These are phyloP conservation scores for Aphelocoma coerulescens DNA, from an alignment of 2,113 vertebrate genomes.

Conservation along the genomic window DNA sequence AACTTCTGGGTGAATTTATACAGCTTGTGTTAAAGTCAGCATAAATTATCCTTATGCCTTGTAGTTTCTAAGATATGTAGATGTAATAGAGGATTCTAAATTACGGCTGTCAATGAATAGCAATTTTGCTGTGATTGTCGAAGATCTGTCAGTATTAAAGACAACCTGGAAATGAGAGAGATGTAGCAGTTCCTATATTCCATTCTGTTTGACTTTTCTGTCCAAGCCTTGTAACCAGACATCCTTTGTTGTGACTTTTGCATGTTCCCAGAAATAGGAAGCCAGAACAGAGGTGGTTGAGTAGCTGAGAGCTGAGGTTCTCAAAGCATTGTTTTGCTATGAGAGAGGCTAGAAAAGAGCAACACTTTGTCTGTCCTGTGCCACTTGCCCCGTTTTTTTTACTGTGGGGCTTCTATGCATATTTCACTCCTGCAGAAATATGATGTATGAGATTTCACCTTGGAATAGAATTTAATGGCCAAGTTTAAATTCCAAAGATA, in stretches of 20 bases:
- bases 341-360: neutral
- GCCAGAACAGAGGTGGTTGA: slow-evolving; percentile 27
- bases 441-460: neutral
- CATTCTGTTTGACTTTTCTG: slow-evolving; percentile 51
- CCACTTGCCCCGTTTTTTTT: neutral
- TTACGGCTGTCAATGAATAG: slow-evolving; percentile 60
- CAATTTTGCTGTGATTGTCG: slow-evolving; percentile 35
- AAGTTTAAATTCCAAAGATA: slow-evolving; percentile 35
- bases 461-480: slow-evolving; percentile 3
- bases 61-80: slow-evolving; percentile 37
- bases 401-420: neutral
- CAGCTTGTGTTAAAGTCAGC: slow-evolving; percentile 57
- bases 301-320: slow-evolving; percentile 24
- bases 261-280: slow-evolving; percentile 38
- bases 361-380: neutral
- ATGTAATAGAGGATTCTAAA: slow-evolving; percentile 54
- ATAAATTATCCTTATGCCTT: slow-evolving; percentile 64
- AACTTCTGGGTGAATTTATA: slow-evolving; percentile 55
- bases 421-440: slow-evolving; percentile 21
- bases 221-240: slow-evolving; percentile 51
- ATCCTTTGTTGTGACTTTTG: slow-evolving; percentile 62
- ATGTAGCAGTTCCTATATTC: slow-evolving; percentile 37
- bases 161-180: slow-evolving; percentile 58
- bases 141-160: slow-evolving; percentile 61
- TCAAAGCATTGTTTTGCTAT: neutral